Evolutionary conservation across 1,140 invertebrate species (phyloP).

Genomic region (Wasmannia auropunctata): DNA sequence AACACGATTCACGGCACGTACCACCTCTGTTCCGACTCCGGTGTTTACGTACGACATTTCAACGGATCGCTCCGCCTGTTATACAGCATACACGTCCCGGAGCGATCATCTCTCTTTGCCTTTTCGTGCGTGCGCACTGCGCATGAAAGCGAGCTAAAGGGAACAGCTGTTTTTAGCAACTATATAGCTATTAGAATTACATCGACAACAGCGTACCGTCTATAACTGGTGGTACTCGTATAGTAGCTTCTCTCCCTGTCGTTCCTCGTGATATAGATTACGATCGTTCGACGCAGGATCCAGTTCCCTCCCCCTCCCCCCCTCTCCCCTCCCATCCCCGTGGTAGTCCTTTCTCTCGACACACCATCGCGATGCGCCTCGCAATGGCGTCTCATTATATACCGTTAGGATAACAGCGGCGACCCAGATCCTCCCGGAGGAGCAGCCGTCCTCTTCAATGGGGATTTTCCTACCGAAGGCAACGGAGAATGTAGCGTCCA

Average conservation of each 20-base stretch:
- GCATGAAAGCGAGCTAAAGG: not conserved
- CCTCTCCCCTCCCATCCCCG: too few relatives aligned
- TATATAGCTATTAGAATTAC: slow-evolving; percentile 30
- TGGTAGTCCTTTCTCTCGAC: slow-evolving; percentile 63
- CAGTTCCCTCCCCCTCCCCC: too few relatives aligned
- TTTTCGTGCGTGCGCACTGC: not conserved
- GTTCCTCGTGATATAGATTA: slow-evolving; percentile 54
- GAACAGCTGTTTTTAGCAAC: slow-evolving; percentile 31
- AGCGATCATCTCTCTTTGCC: not conserved
- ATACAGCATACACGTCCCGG: not conserved
- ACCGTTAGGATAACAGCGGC: slow-evolving; percentile 69
- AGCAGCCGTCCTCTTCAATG: slow-evolving; percentile 33
- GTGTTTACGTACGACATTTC: slow-evolving; percentile 15
- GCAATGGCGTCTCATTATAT: slow-evolving; percentile 46
- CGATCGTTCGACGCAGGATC: slow-evolving; percentile 62
- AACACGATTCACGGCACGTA: slow-evolving; percentile 20
- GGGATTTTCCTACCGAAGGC: slow-evolving; percentile 36
- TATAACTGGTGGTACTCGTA: not conserved
- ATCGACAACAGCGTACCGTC: not conserved
- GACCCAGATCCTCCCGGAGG: slow-evolving; percentile 64
- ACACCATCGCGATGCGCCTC: not conserved
- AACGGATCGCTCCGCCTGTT: not conserved
- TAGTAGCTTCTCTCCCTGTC: not conserved
- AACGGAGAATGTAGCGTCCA: not conserved
- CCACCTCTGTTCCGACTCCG: not conserved